Evolutionary conservation across 2,113 vertebrate genomes (phyloP).

Genomic region (Acrocephalus arundinaceus): DNA sequence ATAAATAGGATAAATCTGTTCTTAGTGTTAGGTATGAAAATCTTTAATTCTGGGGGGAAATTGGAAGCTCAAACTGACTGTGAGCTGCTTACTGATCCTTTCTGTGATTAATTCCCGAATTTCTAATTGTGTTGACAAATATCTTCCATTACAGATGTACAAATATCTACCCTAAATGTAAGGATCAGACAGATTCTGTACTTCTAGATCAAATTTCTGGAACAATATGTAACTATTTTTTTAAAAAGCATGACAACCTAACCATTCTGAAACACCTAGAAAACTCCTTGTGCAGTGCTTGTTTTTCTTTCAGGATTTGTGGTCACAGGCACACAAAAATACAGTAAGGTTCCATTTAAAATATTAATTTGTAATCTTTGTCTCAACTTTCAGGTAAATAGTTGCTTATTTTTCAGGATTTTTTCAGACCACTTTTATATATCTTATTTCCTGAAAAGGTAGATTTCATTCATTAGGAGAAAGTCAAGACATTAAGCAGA

Average conservation of each 20-base stretch:
- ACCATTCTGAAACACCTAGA: background rate
- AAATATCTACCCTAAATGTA: background rate
- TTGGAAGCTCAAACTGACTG: background rate
- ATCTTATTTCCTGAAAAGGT: background rate
- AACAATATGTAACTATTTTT: background rate
- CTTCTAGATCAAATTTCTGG: background rate
- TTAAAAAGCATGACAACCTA: fast-evolving
- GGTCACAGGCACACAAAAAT: background rate
- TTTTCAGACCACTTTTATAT: background rate
- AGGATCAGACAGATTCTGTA: background rate
- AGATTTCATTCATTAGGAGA: background rate
- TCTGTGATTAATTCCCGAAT: background rate
- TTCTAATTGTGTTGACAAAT: background rate
- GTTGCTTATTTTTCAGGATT: background rate
- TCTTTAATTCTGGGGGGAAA: background rate
- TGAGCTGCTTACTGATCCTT: background rate
- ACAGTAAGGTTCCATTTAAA: background rate
- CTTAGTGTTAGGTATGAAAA: background rate
- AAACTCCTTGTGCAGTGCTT: background rate
- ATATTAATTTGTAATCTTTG: background rate
- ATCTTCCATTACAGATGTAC: background rate
- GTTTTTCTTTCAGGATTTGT: background rate
- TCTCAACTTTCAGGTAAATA: background rate
- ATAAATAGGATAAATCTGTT: background rate
- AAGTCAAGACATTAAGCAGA: background rate